Conservation (phyloP, 1,140 invertebrate genomes). For the Propsilocerus akamusi region DNA sequence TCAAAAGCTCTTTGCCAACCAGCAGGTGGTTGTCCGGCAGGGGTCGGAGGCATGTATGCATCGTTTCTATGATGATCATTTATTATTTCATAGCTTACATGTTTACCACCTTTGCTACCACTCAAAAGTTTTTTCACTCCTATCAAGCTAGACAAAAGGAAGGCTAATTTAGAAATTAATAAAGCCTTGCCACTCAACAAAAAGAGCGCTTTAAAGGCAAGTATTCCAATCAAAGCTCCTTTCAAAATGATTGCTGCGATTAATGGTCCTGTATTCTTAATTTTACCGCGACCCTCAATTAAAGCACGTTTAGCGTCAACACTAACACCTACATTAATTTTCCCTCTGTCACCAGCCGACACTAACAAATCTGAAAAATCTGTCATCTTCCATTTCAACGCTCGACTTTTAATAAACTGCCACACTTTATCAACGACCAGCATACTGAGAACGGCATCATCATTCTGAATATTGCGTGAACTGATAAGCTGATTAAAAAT, state of each 20-base stretch:
- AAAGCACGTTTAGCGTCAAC: constrained; percentile 35
- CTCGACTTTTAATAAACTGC: constrained; percentile 49
- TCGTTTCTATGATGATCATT: constrained; percentile 34
- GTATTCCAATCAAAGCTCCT: constrained; percentile 53
- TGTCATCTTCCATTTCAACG: constrained; percentile 43
- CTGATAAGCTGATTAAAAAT: constrained; percentile 11
- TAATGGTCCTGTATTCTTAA: constrained; percentile 53
- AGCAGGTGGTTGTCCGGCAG: constrained; percentile 31
- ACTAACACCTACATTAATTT: constrained; percentile 47
- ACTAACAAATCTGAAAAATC: constrained; percentile 60
- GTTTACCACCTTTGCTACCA: constrained; percentile 33
- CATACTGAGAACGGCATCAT: constrained; percentile 48
- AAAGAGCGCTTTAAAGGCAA: constrained; percentile 62
- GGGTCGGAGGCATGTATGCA: constrained; percentile 19
- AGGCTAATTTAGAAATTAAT: constrained; percentile 60
- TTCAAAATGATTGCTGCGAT: constrained; percentile 58
- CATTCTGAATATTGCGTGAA: constrained; percentile 28
- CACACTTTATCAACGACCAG: constrained; percentile 51
- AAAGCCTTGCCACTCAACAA: constrained; percentile 65
- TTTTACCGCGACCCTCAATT: constrained; percentile 43
- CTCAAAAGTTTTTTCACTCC: constrained; percentile 66
- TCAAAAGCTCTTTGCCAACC: constrained; percentile 40
- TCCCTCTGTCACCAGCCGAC: constrained; percentile 45
- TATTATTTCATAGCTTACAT: constrained; percentile 56
- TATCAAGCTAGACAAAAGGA: constrained; percentile 56